Percentiles rank a stretch among this genome's conserved stretches.
phyloP scores from a whole-genome alignment of 37 sponge, comb jelly and placozoan genomes.

The Aphrocallistes beatrix region DNA sequence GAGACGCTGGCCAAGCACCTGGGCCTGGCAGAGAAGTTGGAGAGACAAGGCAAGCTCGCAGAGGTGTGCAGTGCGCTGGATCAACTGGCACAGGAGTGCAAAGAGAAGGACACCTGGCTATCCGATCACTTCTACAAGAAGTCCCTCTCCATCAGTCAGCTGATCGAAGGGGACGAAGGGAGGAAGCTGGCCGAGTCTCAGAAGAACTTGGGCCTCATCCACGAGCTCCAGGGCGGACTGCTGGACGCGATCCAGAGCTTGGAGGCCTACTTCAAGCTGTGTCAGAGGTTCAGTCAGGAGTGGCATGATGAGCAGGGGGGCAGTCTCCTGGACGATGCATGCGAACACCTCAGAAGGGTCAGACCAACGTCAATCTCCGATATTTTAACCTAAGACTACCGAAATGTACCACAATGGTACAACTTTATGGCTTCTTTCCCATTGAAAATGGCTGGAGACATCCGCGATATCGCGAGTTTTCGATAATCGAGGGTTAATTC shows the following conservation, averaged over 20 bases:
- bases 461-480: too few species aligned
- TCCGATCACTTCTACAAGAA: slow-evolving; percentile 14
- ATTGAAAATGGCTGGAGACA: too few species aligned
- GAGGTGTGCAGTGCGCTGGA: background rate
- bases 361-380: background rate
- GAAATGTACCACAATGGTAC: too few species aligned
- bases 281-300: background rate
- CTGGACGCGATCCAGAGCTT: background rate
- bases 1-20: slow-evolving; percentile 11
- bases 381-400: too few species aligned
- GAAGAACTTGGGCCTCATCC: background rate
- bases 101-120: background rate
- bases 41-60: background rate
- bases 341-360: slow-evolving; percentile 5
- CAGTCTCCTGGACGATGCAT: background rate
- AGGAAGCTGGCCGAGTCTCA: background rate
- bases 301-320: background rate
- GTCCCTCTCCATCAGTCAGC: background rate
- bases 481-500: too few species aligned
- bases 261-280: background rate
- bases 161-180: background rate
- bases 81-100: background rate
- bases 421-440: too few species aligned
- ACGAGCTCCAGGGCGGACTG: background rate
- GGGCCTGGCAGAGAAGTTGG: background rate